A percentile compares a stretch with the other conserved stretches of the same genome.
These are phyloP conservation scores for Dicyrtomina minuta DNA, from an alignment of 2,888 invertebrate species.

Conservation along the genomic window DNA sequence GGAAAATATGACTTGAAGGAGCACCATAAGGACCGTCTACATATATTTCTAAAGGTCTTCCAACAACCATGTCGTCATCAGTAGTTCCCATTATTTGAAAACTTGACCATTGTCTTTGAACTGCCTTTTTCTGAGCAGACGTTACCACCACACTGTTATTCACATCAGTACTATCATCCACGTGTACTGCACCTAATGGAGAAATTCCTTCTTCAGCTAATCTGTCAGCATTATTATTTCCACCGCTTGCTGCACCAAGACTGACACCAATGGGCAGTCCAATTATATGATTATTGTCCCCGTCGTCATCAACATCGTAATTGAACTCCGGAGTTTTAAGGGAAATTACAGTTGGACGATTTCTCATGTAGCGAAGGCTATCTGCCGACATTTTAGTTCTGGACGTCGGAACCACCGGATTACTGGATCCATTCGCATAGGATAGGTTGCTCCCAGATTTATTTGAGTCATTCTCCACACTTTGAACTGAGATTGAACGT, in stretches of 20 bases:
- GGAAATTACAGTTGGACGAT: conserved; percentile 83
- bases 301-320: conserved; percentile 59
- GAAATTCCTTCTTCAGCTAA: conserved; percentile 18
- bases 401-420: not conserved
- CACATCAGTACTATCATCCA: not conserved
- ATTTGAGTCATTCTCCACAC: conserved; percentile 36
- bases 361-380: conserved; percentile 83
- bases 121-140: not conserved
- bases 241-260: not conserved
- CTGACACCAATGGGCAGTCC: not conserved
- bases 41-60: conserved; percentile 67
- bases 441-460: not conserved
- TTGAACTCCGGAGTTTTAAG: conserved; percentile 81
- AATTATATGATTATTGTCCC: conserved; percentile 55
- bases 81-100: conserved; percentile 25
- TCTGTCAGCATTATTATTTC: not conserved
- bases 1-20: conserved; percentile 90
- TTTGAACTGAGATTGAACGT: conserved; percentile 39
- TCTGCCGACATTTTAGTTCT: not conserved
- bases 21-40: conserved; percentile 95
- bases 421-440: not conserved
- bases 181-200: not conserved
- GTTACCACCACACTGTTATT: not conserved
- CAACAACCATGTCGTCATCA: not conserved
- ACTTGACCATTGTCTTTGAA: conserved; percentile 1